Evolutionary conservation across 2,797 vertebrate genomes (phyloP).

Genomic region (Parambassis ranga): DNA sequence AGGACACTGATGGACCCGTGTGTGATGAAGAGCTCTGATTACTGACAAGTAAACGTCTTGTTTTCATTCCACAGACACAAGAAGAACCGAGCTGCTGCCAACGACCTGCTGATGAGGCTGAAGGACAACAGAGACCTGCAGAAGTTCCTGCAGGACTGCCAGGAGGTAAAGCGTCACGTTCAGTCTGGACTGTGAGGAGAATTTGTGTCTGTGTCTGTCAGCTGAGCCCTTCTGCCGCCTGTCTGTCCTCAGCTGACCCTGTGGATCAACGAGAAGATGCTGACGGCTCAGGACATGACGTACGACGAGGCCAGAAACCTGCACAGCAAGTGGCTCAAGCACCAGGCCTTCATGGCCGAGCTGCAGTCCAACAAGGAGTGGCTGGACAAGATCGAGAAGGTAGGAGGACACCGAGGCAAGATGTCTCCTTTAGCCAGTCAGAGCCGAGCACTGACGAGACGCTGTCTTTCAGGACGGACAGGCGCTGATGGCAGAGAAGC

Average conservation of each 20-base stretch:
- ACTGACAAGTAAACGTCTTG: background rate
- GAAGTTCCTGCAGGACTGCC: conserved; percentile 97
- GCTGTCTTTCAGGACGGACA: conserved; percentile 83
- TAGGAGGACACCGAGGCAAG: too few species aligned
- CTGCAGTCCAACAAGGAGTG: conserved; percentile 97
- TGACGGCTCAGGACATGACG: conserved; percentile 97
- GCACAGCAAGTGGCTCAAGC: conserved; percentile 98
- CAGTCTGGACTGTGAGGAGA: background rate
- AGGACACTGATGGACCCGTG: too few species aligned
- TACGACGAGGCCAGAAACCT: conserved; percentile 98
- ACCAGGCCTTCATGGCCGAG: conserved; percentile 98
- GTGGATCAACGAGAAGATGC: conserved; percentile 99
- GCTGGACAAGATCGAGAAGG: conserved; percentile 96
- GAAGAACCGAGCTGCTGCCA: conserved; percentile 86
- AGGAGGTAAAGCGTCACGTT: conserved; percentile 83
- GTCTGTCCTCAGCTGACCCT: conserved; percentile 84
- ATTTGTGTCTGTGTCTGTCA: background rate
- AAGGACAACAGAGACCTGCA: conserved; percentile 98
- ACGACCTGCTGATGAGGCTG: conserved; percentile 89
- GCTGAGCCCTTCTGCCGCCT: background rate
- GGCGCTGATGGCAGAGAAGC: conserved; percentile 93
- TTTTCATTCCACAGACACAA: conserved; percentile 64
- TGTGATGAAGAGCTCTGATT: background rate
- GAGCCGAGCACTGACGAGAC: too few species aligned
- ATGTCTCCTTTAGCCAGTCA: too few species aligned